A percentile compares a stretch with the other conserved stretches of the same genome.
These are phyloP conservation scores for Mythimna impura DNA, from an alignment of 2,888 invertebrate genomes.

Conservation along the genomic window DNA sequence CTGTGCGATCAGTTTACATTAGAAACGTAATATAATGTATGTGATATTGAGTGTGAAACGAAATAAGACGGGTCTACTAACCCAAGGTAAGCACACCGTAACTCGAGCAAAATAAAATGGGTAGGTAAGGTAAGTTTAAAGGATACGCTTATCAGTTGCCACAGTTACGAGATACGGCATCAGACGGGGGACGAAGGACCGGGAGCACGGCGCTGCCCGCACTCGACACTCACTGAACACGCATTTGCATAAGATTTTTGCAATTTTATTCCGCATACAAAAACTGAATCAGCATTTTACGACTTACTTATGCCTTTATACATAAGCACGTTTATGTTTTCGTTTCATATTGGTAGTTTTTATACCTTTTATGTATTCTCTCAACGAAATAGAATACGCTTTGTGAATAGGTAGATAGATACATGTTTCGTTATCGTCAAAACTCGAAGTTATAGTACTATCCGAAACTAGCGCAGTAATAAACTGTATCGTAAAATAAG, in stretches of 20 bases:
- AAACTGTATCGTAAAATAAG: constrained; percentile 64
- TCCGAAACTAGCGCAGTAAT: constrained; percentile 61
- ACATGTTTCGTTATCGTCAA: constrained; percentile 58
- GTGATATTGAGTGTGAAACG: constrained; percentile 45
- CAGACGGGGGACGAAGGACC: constrained; percentile 22
- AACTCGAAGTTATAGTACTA: constrained; percentile 58
- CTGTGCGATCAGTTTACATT: constrained; percentile 50
- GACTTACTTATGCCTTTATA: constrained; percentile 61
- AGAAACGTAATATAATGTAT: constrained; percentile 51
- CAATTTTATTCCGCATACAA: constrained; percentile 67
- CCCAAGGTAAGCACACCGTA: constrained; percentile 40
- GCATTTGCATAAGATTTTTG: constrained; percentile 71
- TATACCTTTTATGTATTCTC: constrained; percentile 60
- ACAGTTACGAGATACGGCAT: constrained; percentile 57
- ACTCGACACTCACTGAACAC: constrained; percentile 59
- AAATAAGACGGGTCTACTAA: constrained; percentile 41
- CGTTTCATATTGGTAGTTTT: constrained; percentile 53
- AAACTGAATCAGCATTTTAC: constrained; percentile 70
- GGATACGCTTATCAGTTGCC: constrained; percentile 55
- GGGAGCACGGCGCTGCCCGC: constrained; percentile 11
- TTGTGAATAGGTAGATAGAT: constrained; percentile 33
- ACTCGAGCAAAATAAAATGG: constrained; percentile 53
- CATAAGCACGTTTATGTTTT: constrained; percentile 57
- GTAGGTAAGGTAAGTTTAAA: constrained; percentile 46
- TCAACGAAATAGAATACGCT: constrained; percentile 56